Conservation (phyloP, 2,113 vertebrate species). For the Corythaixoides concolor region DNA sequence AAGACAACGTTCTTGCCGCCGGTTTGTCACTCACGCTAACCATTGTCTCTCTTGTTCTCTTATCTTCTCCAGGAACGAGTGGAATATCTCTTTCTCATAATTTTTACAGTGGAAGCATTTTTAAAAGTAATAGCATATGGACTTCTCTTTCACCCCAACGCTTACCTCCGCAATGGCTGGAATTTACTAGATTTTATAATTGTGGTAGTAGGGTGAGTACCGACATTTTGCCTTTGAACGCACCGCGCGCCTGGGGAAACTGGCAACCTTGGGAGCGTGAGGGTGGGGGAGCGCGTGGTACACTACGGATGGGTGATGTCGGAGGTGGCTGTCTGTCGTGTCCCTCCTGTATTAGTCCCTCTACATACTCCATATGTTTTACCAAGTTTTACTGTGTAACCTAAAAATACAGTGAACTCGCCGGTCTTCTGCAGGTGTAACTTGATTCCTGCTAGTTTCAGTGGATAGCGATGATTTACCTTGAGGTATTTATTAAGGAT, state of each 20-base stretch:
- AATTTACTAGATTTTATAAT: constrained; percentile 99
- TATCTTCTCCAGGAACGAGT: constrained; percentile 89
- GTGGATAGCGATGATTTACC: neutral
- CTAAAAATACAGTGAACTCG: neutral
- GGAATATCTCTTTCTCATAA: constrained; percentile 99
- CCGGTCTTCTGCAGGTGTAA: neutral
- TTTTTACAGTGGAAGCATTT: constrained; percentile 99
- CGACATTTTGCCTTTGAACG: neutral
- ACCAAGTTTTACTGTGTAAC: neutral
- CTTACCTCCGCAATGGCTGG: constrained; percentile 99
- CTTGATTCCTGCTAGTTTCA: neutral
- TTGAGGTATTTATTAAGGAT: neutral
- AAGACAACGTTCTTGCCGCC: neutral
- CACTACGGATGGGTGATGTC: fast-evolving
- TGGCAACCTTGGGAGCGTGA: neutral
- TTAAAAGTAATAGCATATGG: constrained; percentile 99
- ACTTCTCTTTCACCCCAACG: constrained; percentile 98
- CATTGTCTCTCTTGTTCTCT: constrained; percentile 39
- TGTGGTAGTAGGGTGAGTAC: constrained; percentile 97
- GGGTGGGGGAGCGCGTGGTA: neutral
- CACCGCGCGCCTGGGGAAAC: neutral
- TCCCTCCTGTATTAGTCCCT: neutral
- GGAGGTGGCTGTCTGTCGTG: neutral
- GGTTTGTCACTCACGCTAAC: neutral
- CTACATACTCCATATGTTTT: neutral